Base-by-base conservation (phyloP, 2,113 vertebrate species). In the Myrmecobius fasciatus region DNA sequence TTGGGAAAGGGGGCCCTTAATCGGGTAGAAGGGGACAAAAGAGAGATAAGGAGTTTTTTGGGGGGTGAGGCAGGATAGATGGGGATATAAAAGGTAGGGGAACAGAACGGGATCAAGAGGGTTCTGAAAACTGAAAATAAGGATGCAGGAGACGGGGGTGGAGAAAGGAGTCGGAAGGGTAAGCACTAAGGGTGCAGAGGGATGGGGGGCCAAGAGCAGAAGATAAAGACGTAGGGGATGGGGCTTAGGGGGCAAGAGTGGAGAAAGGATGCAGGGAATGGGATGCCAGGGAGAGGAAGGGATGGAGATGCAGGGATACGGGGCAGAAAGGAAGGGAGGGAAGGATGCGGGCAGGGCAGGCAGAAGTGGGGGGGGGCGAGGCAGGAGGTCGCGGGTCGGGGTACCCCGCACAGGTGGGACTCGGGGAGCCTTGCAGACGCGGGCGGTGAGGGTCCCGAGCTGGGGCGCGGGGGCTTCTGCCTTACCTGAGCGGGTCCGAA, bases 401-500 rank as follows among this genome's bases (percentile, higher is more conserved):
- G 48, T 17, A n/a, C 75, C 52, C 83, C 49, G 53, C 91, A 53
- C 91, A 67, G 52, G 22, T 11, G 91, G 91, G 89, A 48, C 90
- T 89, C 67, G 51, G 46, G 91, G 90, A 94, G 60, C 25, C 22
- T 20, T 5, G 56, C 47, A 3, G 91, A 31, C 48, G 20, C 60
- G 17, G 92, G 91, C 92, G n/a, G 14, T 94, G 93, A 90, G 36
- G 92, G 75, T 67, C 91, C 36, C 94, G 92, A 89, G 25, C 31
- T 10, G 52, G 46, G 22, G 26, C 53, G 46, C 28, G 52, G 56
- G 51, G 95, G 94, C 60, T 56, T 90, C 94, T 95, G 94, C 95
- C 97, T 96, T 98, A 98, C 98, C 98, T 97, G 97, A 89, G 96
- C 88, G 92, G 97, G 94, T 95, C 97, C 93, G 91, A 96, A 92